Evolutionary conservation across 30 jellyfish, hydroid and myxozoan species (phyloP).

Genomic region (Turritopsis dohrnii): DNA sequence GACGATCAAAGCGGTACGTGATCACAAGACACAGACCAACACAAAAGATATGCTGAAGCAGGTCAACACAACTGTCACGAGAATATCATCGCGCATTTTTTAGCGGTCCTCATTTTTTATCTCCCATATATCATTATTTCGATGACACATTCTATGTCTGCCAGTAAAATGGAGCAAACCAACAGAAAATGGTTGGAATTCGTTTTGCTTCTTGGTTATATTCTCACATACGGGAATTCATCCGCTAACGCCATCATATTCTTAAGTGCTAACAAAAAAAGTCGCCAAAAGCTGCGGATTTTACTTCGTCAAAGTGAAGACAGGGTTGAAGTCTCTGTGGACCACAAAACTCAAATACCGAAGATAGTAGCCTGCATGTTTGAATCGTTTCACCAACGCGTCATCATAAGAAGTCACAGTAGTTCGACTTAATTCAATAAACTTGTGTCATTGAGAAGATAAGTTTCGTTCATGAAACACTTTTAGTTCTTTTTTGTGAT

Average conservation of each 20-base stretch:
- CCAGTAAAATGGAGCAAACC: not conserved
- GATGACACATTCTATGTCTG: not conserved
- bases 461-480: no score
- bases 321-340: not conserved
- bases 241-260: slow-evolving; percentile 15
- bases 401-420: no score
- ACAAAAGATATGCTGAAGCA: not conserved
- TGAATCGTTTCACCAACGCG: no score
- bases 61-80: slow-evolving; percentile 1
- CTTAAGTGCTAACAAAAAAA: slow-evolving; percentile 13
- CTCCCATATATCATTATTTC: slow-evolving; percentile 7
- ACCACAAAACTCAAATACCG: no score
- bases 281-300: not conserved
- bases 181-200: slow-evolving; percentile 1
- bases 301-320: not conserved
- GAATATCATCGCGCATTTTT: not conserved
- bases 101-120: slow-evolving; percentile 4
- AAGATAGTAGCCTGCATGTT: no score
- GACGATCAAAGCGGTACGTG: not conserved
- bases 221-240: slow-evolving; percentile 1
- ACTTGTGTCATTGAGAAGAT: no score
- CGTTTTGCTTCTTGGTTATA: not conserved
- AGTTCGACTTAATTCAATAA: no score
- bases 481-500: no score
- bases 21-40: not conserved